phyloP scores from a whole-genome alignment of 2,888 invertebrate species.

The Panorpa germanica region DNA sequence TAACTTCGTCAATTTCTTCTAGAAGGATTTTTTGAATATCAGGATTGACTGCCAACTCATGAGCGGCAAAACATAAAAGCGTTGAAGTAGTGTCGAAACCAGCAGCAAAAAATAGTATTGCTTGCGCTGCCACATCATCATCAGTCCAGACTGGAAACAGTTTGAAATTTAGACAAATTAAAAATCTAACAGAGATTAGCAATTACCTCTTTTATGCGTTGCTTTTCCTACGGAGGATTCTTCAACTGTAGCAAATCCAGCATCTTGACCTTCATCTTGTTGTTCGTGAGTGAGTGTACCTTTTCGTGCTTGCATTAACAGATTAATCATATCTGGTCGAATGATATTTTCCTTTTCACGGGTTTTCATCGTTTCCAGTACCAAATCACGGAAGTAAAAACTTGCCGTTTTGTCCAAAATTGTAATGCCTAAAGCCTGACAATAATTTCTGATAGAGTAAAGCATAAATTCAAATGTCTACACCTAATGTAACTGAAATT shows the following conservation, averaged over 20 bases:
- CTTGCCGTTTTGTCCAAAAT: constrained; percentile 15
- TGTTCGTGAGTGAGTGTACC: constrained; percentile 15
- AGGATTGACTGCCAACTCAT: too few species aligned
- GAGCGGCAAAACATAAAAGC: too few species aligned
- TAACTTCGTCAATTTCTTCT: too few species aligned
- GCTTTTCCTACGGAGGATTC: too few species aligned
- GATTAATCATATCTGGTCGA: constrained; percentile 32
- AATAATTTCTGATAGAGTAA: too few species aligned
- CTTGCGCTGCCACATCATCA: constrained; percentile 20
- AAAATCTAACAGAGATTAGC: too few species aligned
- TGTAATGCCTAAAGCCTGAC: too few species aligned
- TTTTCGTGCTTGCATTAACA: constrained; percentile 32
- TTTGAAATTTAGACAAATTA: too few species aligned
- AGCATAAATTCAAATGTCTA: too few species aligned
- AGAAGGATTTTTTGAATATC: too few species aligned
- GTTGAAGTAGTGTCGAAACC: constrained; percentile 21
- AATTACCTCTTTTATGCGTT: too few species aligned
- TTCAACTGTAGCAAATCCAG: constrained; percentile 17
- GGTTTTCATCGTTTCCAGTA: constrained; percentile 22
- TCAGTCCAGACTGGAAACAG: constrained; percentile 19
- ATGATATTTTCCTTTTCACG: constrained; percentile 22
- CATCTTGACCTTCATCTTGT: constrained; percentile 10
- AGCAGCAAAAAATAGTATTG: constrained; percentile 20
- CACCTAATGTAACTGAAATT: not conserved
- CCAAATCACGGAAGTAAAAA: constrained; percentile 23